phyloP scores from a whole-genome alignment of 2,888 invertebrate genomes.

The Spilarctia lutea region DNA sequence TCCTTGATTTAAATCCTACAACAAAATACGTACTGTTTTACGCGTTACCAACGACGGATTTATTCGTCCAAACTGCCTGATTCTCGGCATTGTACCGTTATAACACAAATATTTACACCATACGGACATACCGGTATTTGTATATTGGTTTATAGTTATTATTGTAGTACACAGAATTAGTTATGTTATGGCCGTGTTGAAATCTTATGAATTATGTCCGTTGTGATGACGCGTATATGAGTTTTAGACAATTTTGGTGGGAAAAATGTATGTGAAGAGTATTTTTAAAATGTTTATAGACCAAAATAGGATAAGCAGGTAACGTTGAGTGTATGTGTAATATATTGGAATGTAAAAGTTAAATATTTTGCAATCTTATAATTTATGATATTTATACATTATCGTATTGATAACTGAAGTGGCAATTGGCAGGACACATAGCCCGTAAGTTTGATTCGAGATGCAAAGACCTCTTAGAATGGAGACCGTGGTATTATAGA shows the following conservation, averaged over 20 bases:
- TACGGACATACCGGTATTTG: conserved; percentile 28
- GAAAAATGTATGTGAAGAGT: conserved; percentile 6
- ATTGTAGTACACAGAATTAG: conserved; percentile 47
- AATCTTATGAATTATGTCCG: conserved; percentile 51
- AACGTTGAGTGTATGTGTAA: conserved; percentile 1
- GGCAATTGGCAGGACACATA: too few relatives aligned
- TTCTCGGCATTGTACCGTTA: conserved; percentile 69
- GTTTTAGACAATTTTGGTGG: conserved; percentile 21
- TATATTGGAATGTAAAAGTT: not conserved
- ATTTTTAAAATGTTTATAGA: conserved; percentile 20
- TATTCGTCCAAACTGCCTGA: conserved; percentile 73
- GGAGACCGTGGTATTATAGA: too few relatives aligned
- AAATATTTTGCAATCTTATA: not conserved
- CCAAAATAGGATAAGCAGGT: conserved; percentile 11
- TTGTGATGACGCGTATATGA: conserved; percentile 29
- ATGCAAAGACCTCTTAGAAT: too few relatives aligned
- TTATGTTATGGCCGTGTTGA: conserved; percentile 56
- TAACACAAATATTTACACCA: conserved; percentile 73
- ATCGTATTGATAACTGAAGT: too few relatives aligned
- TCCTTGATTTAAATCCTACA: conserved; percentile 77
- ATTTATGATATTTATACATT: not conserved
- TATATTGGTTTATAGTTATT: conserved; percentile 53
- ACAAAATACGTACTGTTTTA: conserved; percentile 83
- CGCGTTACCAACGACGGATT: conserved; percentile 74
- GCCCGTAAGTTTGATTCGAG: too few relatives aligned